Evolutionary conservation across 1,140 invertebrate species (phyloP).

Genomic region (Orius laevigatus): DNA sequence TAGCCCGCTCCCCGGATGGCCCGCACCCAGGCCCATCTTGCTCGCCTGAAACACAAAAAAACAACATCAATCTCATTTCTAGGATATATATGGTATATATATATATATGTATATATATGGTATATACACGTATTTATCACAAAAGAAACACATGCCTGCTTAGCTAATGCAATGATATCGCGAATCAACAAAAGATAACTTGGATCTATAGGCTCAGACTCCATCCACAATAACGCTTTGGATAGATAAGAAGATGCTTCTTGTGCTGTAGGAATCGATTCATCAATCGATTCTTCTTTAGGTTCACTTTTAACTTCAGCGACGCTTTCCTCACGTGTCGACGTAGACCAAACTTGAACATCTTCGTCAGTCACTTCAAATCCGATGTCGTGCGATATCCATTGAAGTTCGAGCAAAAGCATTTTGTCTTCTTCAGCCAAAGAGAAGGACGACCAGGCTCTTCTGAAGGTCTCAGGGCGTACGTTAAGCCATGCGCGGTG

Average conservation of each 20-base stretch:
- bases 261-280: conserved; percentile 24
- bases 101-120: no score
- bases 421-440: conserved; percentile 23
- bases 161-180: conserved; percentile 27
- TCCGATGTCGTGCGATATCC: conserved; percentile 28
- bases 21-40: conserved; percentile 65
- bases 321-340: conserved; percentile 13
- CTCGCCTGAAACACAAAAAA: conserved; percentile 57
- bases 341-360: conserved; percentile 27
- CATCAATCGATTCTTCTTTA: conserved; percentile 17
- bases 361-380: conserved; percentile 29
- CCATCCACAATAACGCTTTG: conserved; percentile 34
- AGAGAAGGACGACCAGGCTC: conserved; percentile 26
- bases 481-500: conserved; percentile 33
- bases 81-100: no score
- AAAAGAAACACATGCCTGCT: conserved; percentile 23
- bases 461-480: conserved; percentile 29
- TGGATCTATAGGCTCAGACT: conserved; percentile 34
- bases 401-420: conserved; percentile 27
- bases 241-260: conserved; percentile 30
- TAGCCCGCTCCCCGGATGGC: conserved; percentile 48
- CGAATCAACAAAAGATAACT: conserved; percentile 31
- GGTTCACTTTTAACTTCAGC: conserved; percentile 19
- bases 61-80: conserved; percentile 16
- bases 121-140: not conserved